phyloP scores from a whole-genome alignment of 2,113 vertebrate species.

The Heteronetta atricapilla region DNA sequence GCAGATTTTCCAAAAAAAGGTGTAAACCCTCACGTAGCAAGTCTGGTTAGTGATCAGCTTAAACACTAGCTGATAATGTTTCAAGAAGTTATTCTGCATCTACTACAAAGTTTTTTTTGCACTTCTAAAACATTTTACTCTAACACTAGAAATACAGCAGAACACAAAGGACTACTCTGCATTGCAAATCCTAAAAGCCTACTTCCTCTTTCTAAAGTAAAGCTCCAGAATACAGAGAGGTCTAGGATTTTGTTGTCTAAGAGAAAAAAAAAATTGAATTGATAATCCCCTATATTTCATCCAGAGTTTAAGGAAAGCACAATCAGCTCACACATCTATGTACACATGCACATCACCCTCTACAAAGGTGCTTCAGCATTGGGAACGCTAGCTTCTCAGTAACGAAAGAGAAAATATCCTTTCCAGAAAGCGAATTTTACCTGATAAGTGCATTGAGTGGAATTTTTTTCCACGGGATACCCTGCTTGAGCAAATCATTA shows the following conservation, averaged over 20 bases:
- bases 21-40: not conserved
- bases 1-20: not conserved
- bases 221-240: not conserved
- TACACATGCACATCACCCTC: not conserved
- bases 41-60: not conserved
- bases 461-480: constrained; percentile 94
- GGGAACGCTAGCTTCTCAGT: not conserved
- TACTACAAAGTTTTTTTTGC: not conserved
- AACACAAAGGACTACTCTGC: not conserved
- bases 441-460: constrained; percentile 93
- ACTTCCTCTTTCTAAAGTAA: not conserved
- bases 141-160: not conserved
- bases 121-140: not conserved
- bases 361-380: not conserved
- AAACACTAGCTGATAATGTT: not conserved
- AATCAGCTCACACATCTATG: not conserved
- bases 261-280: not conserved
- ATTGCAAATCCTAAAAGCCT: not conserved
- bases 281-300: not conserved
- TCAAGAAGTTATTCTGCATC: not conserved
- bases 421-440: constrained; percentile 71
- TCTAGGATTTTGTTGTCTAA: not conserved
- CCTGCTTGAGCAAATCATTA: constrained; percentile 93
- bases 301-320: not conserved
- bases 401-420: not conserved